A percentile compares a stretch with the other conserved stretches of the same genome.
These are phyloP conservation scores for Drosophila carrolli DNA, from an alignment of 1,140 invertebrate genomes.

Conservation along the genomic window DNA sequence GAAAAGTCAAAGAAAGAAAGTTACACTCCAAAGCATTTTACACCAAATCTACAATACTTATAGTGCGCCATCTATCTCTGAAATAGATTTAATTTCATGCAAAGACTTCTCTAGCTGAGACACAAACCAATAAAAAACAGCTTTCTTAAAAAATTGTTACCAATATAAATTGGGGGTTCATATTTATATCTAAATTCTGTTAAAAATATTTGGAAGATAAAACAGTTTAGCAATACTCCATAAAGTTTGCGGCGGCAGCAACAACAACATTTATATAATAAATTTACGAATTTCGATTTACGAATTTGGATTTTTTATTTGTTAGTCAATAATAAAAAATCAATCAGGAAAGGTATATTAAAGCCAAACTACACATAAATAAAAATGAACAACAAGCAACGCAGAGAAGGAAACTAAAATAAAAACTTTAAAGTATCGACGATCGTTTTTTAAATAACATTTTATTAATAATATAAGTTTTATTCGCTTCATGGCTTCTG, in stretches of 20 bases:
- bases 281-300: slow-evolving; percentile 2
- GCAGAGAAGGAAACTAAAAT: slow-evolving; percentile 17
- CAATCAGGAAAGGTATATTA: slow-evolving; percentile 10
- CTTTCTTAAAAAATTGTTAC: not conserved
- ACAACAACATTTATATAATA: slow-evolving; percentile 24
- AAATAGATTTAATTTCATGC: not conserved
- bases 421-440: slow-evolving; percentile 17
- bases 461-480: slow-evolving; percentile 61
- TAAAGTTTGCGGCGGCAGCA: slow-evolving; percentile 15
- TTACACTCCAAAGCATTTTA: not conserved
- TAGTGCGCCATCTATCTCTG: slow-evolving; percentile 4
- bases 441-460: slow-evolving; percentile 61
- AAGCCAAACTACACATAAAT: slow-evolving; percentile 13
- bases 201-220: not conserved
- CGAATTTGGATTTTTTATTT: slow-evolving; percentile 47
- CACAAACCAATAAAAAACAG: not conserved
- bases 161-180: too few species aligned
- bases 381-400: slow-evolving; percentile 15
- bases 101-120: not conserved
- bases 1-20: too few species aligned
- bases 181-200: too few species aligned
- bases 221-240: not conserved
- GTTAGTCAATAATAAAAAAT: slow-evolving; percentile 33
- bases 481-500: slow-evolving; percentile 41
- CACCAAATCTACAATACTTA: not conserved